phyloP scores from a whole-genome alignment of 2,113 vertebrate species.

The Rhegmatorhina hoffmannsi region DNA sequence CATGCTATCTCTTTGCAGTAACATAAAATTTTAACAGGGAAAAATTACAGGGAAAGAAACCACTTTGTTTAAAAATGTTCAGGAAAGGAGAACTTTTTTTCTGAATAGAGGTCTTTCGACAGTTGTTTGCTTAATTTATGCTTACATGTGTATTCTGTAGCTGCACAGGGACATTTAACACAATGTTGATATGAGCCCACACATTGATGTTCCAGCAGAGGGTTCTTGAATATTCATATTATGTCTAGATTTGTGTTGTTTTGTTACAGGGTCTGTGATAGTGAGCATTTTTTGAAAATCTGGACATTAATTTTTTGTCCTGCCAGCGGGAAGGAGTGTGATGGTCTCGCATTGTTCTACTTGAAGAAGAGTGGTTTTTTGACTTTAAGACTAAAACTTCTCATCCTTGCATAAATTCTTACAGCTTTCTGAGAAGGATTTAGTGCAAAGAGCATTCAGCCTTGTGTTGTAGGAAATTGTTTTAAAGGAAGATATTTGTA shows the following conservation, averaged over 20 bases:
- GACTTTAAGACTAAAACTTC: not conserved
- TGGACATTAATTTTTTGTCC: not conserved
- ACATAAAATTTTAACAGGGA: not conserved
- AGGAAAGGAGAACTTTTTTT: not conserved
- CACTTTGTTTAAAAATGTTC: not conserved
- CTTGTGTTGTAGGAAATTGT: not conserved
- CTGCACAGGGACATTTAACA: not conserved
- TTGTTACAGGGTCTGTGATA: not conserved
- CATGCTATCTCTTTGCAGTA: not conserved
- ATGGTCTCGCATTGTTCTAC: not conserved
- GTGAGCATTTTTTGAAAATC: not conserved
- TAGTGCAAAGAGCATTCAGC: not conserved
- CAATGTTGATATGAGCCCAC: not conserved
- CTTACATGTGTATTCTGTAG: not conserved
- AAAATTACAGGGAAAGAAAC: not conserved
- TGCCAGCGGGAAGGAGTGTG: not conserved
- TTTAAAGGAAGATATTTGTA: not conserved
- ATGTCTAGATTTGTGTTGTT: not conserved
- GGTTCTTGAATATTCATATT: constrained; percentile 1
- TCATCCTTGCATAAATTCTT: not conserved
- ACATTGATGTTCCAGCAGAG: not conserved
- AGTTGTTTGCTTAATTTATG: not conserved
- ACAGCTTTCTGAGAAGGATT: not conserved
- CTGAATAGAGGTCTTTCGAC: not conserved
- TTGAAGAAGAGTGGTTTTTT: not conserved